Evolutionary conservation across 2,888 invertebrate genomes (phyloP).

Genomic region (Erannis defoliaria): DNA sequence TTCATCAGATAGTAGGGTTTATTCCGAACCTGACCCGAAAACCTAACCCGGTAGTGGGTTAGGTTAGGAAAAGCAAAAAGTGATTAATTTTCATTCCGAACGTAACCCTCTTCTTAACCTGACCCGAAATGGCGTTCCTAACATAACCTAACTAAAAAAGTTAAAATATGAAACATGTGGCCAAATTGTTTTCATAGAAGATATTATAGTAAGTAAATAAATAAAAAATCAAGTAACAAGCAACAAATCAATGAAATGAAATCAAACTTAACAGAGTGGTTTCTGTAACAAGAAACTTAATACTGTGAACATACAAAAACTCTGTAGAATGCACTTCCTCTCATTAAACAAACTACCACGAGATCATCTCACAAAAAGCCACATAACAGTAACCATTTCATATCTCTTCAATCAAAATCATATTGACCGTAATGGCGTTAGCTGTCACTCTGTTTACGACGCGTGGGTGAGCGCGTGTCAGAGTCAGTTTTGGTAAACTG

Average conservation of each 20-base stretch:
- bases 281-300: constrained; percentile 1
- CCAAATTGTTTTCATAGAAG: too few relatives aligned
- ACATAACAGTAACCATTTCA: constrained; percentile 32
- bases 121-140: too few relatives aligned
- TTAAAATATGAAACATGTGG: too few relatives aligned
- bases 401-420: constrained; percentile 36
- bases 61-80: too few relatives aligned
- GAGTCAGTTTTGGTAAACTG: constrained; percentile 17
- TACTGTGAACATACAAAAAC: neutral
- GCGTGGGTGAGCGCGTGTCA: constrained; percentile 53
- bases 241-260: neutral
- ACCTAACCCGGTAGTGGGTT: too few relatives aligned
- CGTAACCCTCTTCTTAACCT: too few relatives aligned
- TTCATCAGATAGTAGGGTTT: too few relatives aligned
- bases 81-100: too few relatives aligned
- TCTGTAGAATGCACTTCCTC: constrained; percentile 4
- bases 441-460: constrained; percentile 59
- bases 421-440: constrained; percentile 54
- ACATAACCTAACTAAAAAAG: too few relatives aligned
- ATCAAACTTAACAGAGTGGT: neutral
- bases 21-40: too few relatives aligned
- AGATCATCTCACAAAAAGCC: constrained; percentile 23
- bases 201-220: too few relatives aligned
- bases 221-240: too few relatives aligned
- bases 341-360: constrained; percentile 4